Percentiles rank a stretch among this genome's conserved stretches.
Evolutionary conservation across 2,797 vertebrate species (phyloP).

Genomic region (Spinus olivaceus): DNA sequence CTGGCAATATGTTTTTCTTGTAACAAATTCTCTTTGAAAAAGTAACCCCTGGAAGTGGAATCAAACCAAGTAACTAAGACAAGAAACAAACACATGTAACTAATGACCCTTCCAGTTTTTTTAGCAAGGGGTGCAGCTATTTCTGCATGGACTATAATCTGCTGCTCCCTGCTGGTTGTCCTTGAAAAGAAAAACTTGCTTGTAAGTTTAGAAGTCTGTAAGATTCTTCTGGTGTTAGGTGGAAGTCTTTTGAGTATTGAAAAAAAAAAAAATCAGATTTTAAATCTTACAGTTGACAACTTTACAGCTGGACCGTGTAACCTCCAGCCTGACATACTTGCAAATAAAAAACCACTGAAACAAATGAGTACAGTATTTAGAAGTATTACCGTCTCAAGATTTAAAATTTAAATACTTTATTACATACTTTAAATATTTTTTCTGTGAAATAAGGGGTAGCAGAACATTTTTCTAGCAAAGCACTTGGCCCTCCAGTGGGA

Average conservation of each 20-base stretch:
- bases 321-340: background rate
- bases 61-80: background rate
- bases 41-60: background rate
- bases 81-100: background rate
- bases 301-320: background rate
- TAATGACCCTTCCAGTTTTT: background rate
- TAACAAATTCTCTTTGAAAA: background rate
- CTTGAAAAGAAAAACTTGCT: background rate
- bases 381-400: background rate
- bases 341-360: background rate
- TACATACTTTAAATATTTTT: background rate
- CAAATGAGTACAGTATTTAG: background rate
- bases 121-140: background rate
- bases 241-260: background rate
- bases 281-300: background rate
- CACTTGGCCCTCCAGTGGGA: background rate
- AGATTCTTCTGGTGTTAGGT: background rate
- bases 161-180: constrained; percentile 56
- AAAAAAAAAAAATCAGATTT: background rate
- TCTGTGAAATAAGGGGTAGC: background rate
- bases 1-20: fast-evolving
- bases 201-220: background rate
- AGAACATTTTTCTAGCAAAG: background rate
- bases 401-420: background rate
- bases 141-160: background rate